Conservation (phyloP, 2,113 vertebrate genomes). For the Gopherus flavomarginatus region DNA sequence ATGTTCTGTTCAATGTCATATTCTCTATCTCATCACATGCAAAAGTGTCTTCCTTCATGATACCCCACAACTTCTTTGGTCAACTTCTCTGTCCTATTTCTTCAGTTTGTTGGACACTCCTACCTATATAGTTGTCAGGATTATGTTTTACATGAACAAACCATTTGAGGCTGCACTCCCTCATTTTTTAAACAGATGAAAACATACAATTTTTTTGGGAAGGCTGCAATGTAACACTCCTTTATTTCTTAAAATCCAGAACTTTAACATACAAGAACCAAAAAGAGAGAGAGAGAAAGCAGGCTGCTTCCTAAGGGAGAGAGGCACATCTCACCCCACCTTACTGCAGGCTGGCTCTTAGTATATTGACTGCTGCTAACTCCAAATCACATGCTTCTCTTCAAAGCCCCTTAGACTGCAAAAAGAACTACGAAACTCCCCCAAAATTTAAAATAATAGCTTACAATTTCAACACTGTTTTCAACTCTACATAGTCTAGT, state of each 20-base stretch:
- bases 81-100: no score
- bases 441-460: not conserved
- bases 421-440: not conserved
- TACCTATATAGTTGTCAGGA: no score
- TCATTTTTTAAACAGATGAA: not conserved
- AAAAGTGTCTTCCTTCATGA: no score
- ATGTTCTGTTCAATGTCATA: not conserved
- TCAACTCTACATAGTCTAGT: not conserved
- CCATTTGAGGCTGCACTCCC: no score
- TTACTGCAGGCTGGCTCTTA: not conserved
- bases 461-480: not conserved
- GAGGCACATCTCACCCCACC: not conserved
- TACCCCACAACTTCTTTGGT: not conserved
- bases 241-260: not conserved
- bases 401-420: not conserved
- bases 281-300: not conserved
- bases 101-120: no score
- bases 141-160: no score
- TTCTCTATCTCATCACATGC: not conserved
- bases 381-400: not conserved
- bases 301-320: not conserved
- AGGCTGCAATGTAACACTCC: not conserved
- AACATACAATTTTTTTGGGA: not conserved
- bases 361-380: not conserved
- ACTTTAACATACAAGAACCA: not conserved